These are phyloP conservation scores for Siniperca obscura DNA, from an alignment of 2,797 vertebrate species.

Conservation along the genomic window DNA sequence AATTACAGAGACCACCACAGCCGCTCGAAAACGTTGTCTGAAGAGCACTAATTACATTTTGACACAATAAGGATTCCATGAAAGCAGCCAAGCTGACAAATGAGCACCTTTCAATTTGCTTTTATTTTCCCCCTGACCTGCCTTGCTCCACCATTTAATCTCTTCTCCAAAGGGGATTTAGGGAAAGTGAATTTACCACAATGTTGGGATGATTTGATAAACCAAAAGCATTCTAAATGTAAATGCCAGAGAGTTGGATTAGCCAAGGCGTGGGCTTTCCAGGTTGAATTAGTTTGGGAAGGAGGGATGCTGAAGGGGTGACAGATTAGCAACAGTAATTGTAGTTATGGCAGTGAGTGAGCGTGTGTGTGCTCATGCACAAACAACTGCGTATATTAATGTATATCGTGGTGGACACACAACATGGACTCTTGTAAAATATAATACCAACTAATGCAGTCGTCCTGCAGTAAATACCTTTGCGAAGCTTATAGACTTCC, in stretches of 20 bases:
- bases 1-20: slow-evolving; percentile 26
- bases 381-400: slow-evolving; percentile 9
- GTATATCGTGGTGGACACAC: slow-evolving; percentile 3
- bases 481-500: neutral
- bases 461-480: slow-evolving; percentile 11
- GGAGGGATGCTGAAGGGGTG: slow-evolving; percentile 43
- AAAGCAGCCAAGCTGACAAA: slow-evolving; percentile 52
- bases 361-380: slow-evolving; percentile 13
- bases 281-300: slow-evolving; percentile 68
- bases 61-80: slow-evolving; percentile 57
- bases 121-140: slow-evolving; percentile 76
- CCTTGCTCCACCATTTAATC: slow-evolving; percentile 60
- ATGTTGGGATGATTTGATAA: slow-evolving; percentile 86
- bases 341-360: slow-evolving; percentile 28
- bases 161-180: slow-evolving; percentile 80
- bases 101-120: slow-evolving; percentile 64
- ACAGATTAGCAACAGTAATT: slow-evolving; percentile 36
- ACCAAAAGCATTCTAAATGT: slow-evolving; percentile 74
- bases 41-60: slow-evolving; percentile 68
- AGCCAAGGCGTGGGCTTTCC: slow-evolving; percentile 40
- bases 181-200: slow-evolving; percentile 76
- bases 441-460: slow-evolving; percentile 12
- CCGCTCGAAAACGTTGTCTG: slow-evolving; percentile 28
- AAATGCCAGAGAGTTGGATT: slow-evolving; percentile 58
- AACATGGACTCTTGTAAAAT: neutral